Conservation (phyloP, 2,888 invertebrate genomes). For the Himalopsyche kuldschensis region DNA sequence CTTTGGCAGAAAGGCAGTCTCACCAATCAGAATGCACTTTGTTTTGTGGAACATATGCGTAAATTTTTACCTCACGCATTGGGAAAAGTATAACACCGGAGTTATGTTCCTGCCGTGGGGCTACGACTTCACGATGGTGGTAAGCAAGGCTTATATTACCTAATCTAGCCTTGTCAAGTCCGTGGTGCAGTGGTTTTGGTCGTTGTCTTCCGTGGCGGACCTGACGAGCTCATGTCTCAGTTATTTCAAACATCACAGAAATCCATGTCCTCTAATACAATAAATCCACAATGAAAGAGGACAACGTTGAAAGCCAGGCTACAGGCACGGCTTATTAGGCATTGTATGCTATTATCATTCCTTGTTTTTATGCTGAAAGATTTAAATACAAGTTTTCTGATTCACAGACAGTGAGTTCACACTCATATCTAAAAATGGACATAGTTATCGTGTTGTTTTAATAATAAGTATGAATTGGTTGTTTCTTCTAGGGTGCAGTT, state of each 20-base stretch:
- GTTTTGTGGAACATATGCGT: constrained; percentile 91
- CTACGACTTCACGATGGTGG: constrained; percentile 97
- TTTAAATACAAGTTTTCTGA: background rate
- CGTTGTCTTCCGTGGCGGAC: too few species aligned
- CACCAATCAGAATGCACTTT: constrained; percentile 82
- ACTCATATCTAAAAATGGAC: too few species aligned
- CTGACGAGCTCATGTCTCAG: too few species aligned
- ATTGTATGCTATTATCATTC: background rate
- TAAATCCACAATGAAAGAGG: background rate
- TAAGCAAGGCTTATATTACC: constrained; percentile 54
- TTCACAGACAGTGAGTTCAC: too few species aligned
- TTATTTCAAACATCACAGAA: background rate
- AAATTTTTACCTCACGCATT: constrained; percentile 96
- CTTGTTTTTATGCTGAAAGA: too few species aligned
- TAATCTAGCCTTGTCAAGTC: background rate
- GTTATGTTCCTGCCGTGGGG: constrained; percentile 96
- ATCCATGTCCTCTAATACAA: background rate
- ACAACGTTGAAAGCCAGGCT: background rate
- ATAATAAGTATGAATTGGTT: background rate
- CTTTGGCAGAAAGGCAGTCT: constrained; percentile 81
- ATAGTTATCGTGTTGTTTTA: too few species aligned
- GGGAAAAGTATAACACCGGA: constrained; percentile 99
- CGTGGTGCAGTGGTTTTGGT: too few species aligned
- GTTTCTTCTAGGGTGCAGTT: constrained; percentile 55
- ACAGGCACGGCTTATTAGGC: background rate